Percentiles rank a stretch among this genome's conserved stretches.
Evolutionary conservation across 1,140 invertebrate species (phyloP).

Genomic region (Galleria mellonella): DNA sequence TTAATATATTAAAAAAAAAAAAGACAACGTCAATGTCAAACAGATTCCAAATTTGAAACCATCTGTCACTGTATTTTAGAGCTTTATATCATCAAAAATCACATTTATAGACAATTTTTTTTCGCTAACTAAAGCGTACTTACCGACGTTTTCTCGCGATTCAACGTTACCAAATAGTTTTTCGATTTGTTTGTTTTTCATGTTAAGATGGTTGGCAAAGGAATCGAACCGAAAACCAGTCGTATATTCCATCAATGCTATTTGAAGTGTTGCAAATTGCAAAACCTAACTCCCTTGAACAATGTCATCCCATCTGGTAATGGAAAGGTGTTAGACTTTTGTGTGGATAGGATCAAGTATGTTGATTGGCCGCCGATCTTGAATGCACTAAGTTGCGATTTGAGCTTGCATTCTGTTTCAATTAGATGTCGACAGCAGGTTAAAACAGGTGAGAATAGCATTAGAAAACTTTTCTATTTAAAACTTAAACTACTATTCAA

Average conservation of each 20-base stretch:
- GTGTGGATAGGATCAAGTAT: slow-evolving; percentile 80
- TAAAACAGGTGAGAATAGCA: slow-evolving; percentile 58
- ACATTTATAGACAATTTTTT: slow-evolving; percentile 28
- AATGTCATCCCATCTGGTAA: slow-evolving; percentile 51
- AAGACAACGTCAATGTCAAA: slow-evolving; percentile 21
- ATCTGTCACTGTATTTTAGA: slow-evolving; percentile 37
- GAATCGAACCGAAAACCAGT: slow-evolving; percentile 49
- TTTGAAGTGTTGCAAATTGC: slow-evolving; percentile 66
- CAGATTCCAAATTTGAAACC: slow-evolving; percentile 40
- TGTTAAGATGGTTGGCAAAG: slow-evolving; percentile 56
- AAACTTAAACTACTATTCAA: too few relatives aligned
- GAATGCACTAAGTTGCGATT: slow-evolving; percentile 78
- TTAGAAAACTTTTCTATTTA: too few relatives aligned
- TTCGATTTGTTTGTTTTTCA: slow-evolving; percentile 37
- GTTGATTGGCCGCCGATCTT: slow-evolving; percentile 82
- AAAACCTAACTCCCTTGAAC: slow-evolving; percentile 61
- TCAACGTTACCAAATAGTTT: slow-evolving; percentile 20
- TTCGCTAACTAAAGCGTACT: slow-evolving; percentile 13
- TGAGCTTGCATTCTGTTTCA: slow-evolving; percentile 76
- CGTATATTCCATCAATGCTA: slow-evolving; percentile 69
- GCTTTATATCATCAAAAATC: slow-evolving; percentile 28
- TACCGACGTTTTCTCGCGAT: slow-evolving; percentile 9
- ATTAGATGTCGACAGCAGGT: slow-evolving; percentile 69
- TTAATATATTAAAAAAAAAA: too few relatives aligned
- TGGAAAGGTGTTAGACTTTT: slow-evolving; percentile 76